A percentile compares a stretch with the other conserved stretches of the same genome.
phyloP scores from a whole-genome alignment of 2,888 invertebrate species.

The Netelia fuscicornis region DNA sequence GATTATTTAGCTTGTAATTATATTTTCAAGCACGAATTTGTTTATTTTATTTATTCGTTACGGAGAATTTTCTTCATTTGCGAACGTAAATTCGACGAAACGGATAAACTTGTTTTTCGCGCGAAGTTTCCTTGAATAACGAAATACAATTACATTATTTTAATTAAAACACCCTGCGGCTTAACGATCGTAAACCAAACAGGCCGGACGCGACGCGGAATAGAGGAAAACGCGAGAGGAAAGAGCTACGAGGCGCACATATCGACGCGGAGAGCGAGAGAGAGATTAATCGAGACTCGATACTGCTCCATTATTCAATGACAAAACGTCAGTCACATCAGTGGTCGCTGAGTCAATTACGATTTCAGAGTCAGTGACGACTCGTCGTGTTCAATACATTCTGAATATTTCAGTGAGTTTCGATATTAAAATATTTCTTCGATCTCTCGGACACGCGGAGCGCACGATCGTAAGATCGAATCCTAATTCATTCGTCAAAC shows the following conservation, averaged over 20 bases:
- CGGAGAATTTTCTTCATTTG: too few species aligned
- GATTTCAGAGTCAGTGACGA: background rate
- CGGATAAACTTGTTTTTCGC: background rate
- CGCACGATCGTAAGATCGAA: too few species aligned
- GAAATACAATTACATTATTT: slow-evolving; percentile 55
- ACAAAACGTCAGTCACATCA: slow-evolving; percentile 57
- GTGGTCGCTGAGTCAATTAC: slow-evolving; percentile 54
- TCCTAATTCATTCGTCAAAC: too few species aligned
- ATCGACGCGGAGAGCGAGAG: background rate
- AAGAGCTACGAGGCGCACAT: background rate
- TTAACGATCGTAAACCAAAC: slow-evolving; percentile 50
- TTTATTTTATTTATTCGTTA: too few species aligned
- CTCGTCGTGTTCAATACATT: slow-evolving; percentile 37
- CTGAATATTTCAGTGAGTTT: slow-evolving; percentile 33
- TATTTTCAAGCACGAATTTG: too few species aligned
- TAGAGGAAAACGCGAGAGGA: slow-evolving; percentile 9
- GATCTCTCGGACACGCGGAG: background rate
- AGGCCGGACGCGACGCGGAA: background rate
- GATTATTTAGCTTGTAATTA: too few species aligned
- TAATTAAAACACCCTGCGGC: slow-evolving; percentile 32
- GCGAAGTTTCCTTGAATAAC: slow-evolving; percentile 33
- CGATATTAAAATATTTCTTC: slow-evolving; percentile 40
- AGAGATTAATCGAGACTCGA: slow-evolving; percentile 49
- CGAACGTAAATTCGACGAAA: too few species aligned
- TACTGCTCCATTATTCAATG: slow-evolving; percentile 65